A percentile compares a stretch with the other conserved stretches of the same genome.
These are phyloP conservation scores for Dysmachus trigonus DNA, from an alignment of 2,888 invertebrate species.

Conservation along the genomic window DNA sequence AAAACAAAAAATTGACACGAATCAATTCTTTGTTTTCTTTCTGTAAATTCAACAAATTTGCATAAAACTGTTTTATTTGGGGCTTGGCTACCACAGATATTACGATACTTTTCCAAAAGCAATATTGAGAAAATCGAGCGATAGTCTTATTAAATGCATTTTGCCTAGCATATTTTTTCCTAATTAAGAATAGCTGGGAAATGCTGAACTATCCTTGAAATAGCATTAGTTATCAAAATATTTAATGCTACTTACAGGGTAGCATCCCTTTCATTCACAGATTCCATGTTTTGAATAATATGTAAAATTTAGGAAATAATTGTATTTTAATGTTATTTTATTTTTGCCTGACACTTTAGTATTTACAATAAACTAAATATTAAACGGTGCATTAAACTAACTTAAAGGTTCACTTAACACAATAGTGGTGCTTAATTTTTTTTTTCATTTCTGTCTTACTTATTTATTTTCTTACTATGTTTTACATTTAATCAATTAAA, in stretches of 20 bases:
- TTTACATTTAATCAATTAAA: neutral
- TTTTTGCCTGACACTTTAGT: neutral
- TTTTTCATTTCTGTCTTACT: neutral
- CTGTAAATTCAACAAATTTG: neutral
- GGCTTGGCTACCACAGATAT: slow-evolving; percentile 55
- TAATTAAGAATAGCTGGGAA: slow-evolving; percentile 21
- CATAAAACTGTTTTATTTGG: slow-evolving; percentile 17
- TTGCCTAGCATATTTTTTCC: neutral
- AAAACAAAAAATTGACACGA: slow-evolving; percentile 39
- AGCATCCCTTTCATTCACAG: slow-evolving; percentile 71
- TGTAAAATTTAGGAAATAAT: slow-evolving; percentile 16
- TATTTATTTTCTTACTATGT: neutral
- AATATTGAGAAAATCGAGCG: slow-evolving; percentile 41
- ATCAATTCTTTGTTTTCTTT: slow-evolving; percentile 37
- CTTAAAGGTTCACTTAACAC: neutral
- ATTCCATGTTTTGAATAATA: slow-evolving; percentile 8
- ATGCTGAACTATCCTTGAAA: slow-evolving; percentile 21
- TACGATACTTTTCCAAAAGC: slow-evolving; percentile 48
- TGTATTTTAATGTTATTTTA: slow-evolving; percentile 22
- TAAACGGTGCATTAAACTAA: slow-evolving; percentile 32
- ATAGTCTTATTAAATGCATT: neutral
- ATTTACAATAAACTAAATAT: slow-evolving; percentile 19
- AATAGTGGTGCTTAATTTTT: slow-evolving; percentile 18
- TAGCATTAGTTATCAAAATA: slow-evolving; percentile 19
- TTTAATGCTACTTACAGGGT: slow-evolving; percentile 72